Evolutionary conservation across 2,797 vertebrate genomes (phyloP).

Genomic region (Microctenopoma steveboyesi): DNA sequence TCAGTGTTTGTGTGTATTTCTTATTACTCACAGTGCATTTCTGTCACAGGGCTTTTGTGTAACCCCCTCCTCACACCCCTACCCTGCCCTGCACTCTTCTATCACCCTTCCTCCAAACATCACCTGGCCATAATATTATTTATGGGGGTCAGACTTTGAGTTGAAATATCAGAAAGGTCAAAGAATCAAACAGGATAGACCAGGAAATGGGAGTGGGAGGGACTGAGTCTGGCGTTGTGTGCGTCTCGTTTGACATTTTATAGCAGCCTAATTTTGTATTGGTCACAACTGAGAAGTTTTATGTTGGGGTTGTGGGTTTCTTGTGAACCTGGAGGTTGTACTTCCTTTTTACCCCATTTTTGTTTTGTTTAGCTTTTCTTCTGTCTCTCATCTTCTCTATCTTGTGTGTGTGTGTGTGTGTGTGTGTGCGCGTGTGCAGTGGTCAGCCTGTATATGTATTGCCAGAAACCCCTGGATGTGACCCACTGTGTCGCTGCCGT

Average conservation of each 20-base stretch:
- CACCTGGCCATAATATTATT: conserved; percentile 77
- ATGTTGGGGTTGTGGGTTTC: conserved; percentile 50
- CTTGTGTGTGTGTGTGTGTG: conserved; percentile 1
- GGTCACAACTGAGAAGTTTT: conserved; percentile 48
- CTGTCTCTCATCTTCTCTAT: background rate
- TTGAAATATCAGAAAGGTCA: conserved; percentile 85
- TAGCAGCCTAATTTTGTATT: conserved; percentile 52
- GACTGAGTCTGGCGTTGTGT: conserved; percentile 1
- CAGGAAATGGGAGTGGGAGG: conserved; percentile 15
- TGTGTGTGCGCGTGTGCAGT: background rate
- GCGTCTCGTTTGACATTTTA: conserved; percentile 65
- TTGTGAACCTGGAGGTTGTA: conserved; percentile 31
- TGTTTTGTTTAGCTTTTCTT: conserved; percentile 15
- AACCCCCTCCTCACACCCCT: conserved; percentile 62
- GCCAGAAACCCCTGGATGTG: conserved; percentile 45
- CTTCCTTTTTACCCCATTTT: background rate
- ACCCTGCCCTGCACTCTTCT: conserved; percentile 44
- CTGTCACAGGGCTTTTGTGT: conserved; percentile 81
- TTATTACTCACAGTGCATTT: conserved; percentile 88
- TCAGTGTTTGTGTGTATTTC: conserved; percentile 88
- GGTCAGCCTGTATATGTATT: conserved; percentile 46
- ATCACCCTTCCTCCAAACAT: conserved; percentile 47
- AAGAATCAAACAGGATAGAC: conserved; percentile 61
- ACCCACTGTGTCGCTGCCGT: conserved; percentile 64
- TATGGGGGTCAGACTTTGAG: conserved; percentile 81